Evolutionary conservation across 1,140 invertebrate species (phyloP), one percentile per base, ranked within the genome.

Genomic region (Ruditapes philippinarum): DNA sequence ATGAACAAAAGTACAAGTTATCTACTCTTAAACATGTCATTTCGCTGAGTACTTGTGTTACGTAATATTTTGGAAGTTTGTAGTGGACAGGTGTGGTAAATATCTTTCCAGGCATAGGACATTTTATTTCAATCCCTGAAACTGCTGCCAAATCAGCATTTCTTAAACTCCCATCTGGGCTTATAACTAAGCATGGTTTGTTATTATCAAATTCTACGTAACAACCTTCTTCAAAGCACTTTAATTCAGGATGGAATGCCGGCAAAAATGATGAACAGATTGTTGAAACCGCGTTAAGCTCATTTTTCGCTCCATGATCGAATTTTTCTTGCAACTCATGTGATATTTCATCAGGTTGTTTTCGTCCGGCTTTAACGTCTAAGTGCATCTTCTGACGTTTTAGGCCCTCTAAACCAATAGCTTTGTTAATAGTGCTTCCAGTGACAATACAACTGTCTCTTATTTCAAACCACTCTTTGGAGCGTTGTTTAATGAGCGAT

Each of bases 231-330:
- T 83, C 88, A n/a, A 31, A 17, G 25, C 19, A 89, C 0, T 28
- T n/a, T 19, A 14, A 14, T 0, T 57, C 4, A 12, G 80, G 68
- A 11, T 36, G 12, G n/a, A 49, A 82, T 38, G 78, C 45, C 0
- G 88, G 73, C 33, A 89, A 7, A 0, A 89, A 36, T 31, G 28
- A 83, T 0, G 28, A 11, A 12, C 76, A 70, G 4, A 83, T 25
- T 19, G 70, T 78, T 19, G 60, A 79, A 12, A 89, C 38, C 0
- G 49, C 88, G 78, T 89, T 89, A 0, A 83, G 62, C 49, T 89
- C 88, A 76, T 89, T 89, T 36, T 82, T 51, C n/a, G n/a, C 45
- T 0, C 88, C 80, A 62, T 89, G 68, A 33, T 78, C 5, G n/a
- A n/a, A n/a, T n/a, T n/a, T n/a, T n/a, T n/a, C n/a, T 40, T 65